Evolutionary conservation across 2,797 vertebrate species (phyloP).

Genomic region (Scleropages formosus): DNA sequence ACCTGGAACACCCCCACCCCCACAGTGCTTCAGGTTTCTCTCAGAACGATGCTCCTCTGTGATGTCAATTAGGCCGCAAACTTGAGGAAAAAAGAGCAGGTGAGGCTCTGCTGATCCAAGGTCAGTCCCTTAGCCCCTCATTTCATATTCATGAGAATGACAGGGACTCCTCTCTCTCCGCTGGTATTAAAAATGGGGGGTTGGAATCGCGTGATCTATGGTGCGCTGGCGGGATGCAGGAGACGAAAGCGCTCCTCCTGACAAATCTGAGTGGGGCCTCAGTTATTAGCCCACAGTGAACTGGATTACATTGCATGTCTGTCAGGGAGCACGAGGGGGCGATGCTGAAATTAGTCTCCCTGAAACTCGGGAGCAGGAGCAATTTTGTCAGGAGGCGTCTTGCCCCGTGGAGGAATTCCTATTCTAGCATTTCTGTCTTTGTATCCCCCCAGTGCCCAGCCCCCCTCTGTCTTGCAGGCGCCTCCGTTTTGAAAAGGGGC

Average conservation of each 20-base stretch:
- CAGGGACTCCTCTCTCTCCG: conserved; percentile 16
- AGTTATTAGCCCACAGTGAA: conserved; percentile 31
- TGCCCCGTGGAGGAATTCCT: conserved; percentile 33
- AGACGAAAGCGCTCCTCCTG: conserved; percentile 6
- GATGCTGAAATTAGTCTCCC: conserved; percentile 36
- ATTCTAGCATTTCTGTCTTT: conserved; percentile 34
- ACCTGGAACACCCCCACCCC: no score
- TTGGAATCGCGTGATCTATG: background rate
- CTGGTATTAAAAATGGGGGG: background rate
- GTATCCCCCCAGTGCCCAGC: background rate
- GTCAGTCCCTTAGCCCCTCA: background rate
- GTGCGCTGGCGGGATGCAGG: background rate
- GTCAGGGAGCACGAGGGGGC: conserved; percentile 23
- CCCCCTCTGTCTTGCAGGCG: background rate
- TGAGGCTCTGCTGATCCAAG: background rate
- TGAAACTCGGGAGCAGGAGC: conserved; percentile 25
- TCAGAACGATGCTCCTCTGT: no score
- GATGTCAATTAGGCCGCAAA: no score
- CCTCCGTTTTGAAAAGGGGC: background rate
- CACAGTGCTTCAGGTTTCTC: no score
- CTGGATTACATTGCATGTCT: conserved; percentile 36
- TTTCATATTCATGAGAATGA: conserved; percentile 34
- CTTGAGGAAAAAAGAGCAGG: no score
- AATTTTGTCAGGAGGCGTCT: conserved; percentile 32
- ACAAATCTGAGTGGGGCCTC: conserved; percentile 24